Base-by-base conservation (phyloP, 2,888 invertebrate genomes). In the Schizotus pectinicornis region DNA sequence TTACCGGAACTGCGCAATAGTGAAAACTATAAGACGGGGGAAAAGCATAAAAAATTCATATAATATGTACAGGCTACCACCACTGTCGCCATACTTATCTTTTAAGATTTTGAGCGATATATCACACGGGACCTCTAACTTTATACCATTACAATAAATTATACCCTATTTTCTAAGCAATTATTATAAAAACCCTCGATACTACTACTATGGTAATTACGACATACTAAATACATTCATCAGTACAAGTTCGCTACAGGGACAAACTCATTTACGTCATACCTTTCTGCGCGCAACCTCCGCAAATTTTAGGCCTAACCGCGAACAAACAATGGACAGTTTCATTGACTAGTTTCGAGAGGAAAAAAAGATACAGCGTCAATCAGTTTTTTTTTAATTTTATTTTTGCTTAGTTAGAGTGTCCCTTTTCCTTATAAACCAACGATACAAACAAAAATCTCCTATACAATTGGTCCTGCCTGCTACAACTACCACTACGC, bases 71-170 rank as follows among this genome's bases (percentile, higher is more conserved):
- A 53, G 64, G 61, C 63, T 67, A 70, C 63, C 66, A 66, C 71
- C 65, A 69, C 22, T 22, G 22, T 22, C 22, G 22, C 22, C 22
- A 22, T 22, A 22, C 22, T 22, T 22, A 22, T 22, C 22, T 22
- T 22, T 69, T 69, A 71, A 71, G 68, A 66, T 67, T 68, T 76
- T 76, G 75, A 76, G 75, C 75, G 75, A 69, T 71, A 68, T 75
- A 74, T 76, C 76, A 75, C 74, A 74, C 71, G 71, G 74, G 73
- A 74, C 70, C 71, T 74, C 73, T 71, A 71, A 73, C 69, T 47
- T 51, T 43, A 54, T 54, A 55, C 48, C 55, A 13, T 58, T 38
- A 67, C 62, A 72, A 69, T 72, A 72, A 71, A 70, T 71, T 69
- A 69, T 73, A 70, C 67, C 64, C 70, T 71, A 73, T 59, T 64